Base-by-base conservation (phyloP, 2,888 invertebrate species). In the Mellilla xanthometata region DNA sequence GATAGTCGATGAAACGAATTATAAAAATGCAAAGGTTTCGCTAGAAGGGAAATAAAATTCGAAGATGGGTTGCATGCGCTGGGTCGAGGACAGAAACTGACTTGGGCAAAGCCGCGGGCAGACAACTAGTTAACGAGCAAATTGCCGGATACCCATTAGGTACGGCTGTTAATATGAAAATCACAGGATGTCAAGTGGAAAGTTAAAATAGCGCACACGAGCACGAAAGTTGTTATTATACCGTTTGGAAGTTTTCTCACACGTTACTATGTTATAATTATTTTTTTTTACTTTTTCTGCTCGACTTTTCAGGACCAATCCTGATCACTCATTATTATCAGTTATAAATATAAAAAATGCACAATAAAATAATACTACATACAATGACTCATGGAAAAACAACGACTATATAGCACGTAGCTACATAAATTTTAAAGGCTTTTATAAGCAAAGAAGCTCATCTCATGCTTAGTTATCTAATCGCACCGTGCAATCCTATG, bases 111-210 rank as follows among this genome's bases (percentile, higher is more conserved):
- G 51, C 48, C 50, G 44, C 54, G 38, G 52, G 45, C 41, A 32
- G 28, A 6, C 39, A 23, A 45, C 53, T 48, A 51, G 55, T 36
- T 49, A 55, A 55, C 49, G 41, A 55, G 49, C 46, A 54, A 55
- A 58, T 52, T 24, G 39, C 55, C 58, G 55, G 58, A 58, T 44
- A 44, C 45, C 43, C 51, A 48, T 52, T 53, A 54, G 51, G 55
- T 44, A 46, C 38, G 41, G 46, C 49, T 38, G 53, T 53, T 58
- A 55, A 53, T 58, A 53, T 48, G 57, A 55, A 58, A 58, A 58
- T 58, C 45, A 55, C 57, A 58, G 55, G 57, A 58, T 46, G 57
- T 48, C 47, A 43, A 49, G 45, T 51, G 52, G 53, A 58, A 58
- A 55, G 53, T 53, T 53, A 38, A 50, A 57, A 58, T 44, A 45